phyloP scores from a whole-genome alignment of 2,797 vertebrate species.

The Chromis chromis region DNA sequence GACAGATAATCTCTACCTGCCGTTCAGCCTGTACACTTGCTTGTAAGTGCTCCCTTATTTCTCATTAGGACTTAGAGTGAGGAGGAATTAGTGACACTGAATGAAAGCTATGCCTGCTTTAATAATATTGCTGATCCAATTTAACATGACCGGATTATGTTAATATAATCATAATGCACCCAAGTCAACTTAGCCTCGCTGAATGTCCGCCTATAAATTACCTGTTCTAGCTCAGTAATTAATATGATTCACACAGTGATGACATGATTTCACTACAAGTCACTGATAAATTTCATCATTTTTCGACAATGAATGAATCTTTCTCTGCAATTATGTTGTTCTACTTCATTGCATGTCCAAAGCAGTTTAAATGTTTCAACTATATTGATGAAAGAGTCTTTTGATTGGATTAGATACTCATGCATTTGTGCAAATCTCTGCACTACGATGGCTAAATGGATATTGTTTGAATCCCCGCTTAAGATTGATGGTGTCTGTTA shows the following conservation, averaged over 20 bases:
- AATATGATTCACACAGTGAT: constrained; percentile 47
- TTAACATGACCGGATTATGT: constrained; percentile 79
- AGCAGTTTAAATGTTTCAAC: not conserved
- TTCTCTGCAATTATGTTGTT: not conserved
- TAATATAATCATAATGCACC: constrained; percentile 75
- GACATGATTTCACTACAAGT: constrained; percentile 30
- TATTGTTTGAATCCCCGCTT: not conserved
- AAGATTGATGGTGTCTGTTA: constrained; percentile 15
- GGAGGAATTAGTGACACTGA: constrained; percentile 74
- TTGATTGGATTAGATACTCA: not conserved
- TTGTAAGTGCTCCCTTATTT: constrained; percentile 74
- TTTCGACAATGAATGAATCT: constrained; percentile 3
- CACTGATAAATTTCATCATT: constrained; percentile 10
- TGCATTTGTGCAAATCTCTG: constrained; percentile 1
- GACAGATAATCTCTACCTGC: constrained; percentile 76
- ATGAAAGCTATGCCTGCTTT: constrained; percentile 69
- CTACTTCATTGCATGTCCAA: constrained; percentile 1
- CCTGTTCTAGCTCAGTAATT: constrained; percentile 61
- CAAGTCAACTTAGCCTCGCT: constrained; percentile 47
- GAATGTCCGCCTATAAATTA: constrained; percentile 59
- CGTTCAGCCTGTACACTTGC: constrained; percentile 36
- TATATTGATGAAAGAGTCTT: not conserved
- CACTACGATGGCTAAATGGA: not conserved
- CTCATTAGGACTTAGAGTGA: constrained; percentile 74
- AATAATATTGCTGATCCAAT: constrained; percentile 78